A percentile compares a stretch with the other conserved stretches of the same genome.
phyloP scores from a whole-genome alignment of 2,888 invertebrate species.

The Synanthedon myopaeformis region DNA sequence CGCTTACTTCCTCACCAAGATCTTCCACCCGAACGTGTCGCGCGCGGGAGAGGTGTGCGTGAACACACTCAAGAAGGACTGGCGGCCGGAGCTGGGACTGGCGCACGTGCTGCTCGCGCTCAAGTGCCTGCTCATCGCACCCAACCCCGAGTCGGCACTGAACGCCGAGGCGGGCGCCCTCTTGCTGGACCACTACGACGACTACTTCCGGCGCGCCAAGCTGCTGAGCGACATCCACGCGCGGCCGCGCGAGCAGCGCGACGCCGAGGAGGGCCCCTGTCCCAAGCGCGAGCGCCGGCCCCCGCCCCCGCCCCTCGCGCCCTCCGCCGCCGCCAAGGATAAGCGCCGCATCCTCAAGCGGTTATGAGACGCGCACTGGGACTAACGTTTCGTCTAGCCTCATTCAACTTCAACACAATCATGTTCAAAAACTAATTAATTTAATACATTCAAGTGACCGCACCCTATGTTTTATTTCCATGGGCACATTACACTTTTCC shows the following conservation, averaged over 20 bases:
- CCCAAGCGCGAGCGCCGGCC: constrained; percentile 83
- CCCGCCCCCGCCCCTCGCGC: constrained; percentile 52
- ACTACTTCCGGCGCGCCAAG: constrained; percentile 77
- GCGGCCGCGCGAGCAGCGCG: constrained; percentile 26
- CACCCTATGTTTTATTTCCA: too few relatives aligned
- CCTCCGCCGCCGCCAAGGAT: constrained; percentile 55
- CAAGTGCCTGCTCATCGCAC: constrained; percentile 91
- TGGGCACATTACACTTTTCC: too few relatives aligned
- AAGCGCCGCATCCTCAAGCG: constrained; percentile 66
- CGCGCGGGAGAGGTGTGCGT: constrained; percentile 96
- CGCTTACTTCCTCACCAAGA: constrained; percentile 92
- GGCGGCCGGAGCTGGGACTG: constrained; percentile 95
- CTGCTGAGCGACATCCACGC: constrained; percentile 61
- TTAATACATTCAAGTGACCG: too few relatives aligned
- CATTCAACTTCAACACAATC: too few relatives aligned
- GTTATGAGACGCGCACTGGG: constrained; percentile 21
- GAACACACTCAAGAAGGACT: constrained; percentile 95
- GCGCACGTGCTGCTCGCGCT: constrained; percentile 94
- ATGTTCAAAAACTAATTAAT: too few relatives aligned
- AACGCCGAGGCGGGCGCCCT: constrained; percentile 97
- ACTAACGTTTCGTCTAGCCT: not conserved
- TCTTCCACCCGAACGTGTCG: constrained; percentile 97
- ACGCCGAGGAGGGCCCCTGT: constrained; percentile 75
- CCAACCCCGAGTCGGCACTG: constrained; percentile 96
- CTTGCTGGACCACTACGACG: constrained; percentile 91